phyloP scores from a whole-genome alignment of 2,113 vertebrate species.

The Aix galericulata region DNA sequence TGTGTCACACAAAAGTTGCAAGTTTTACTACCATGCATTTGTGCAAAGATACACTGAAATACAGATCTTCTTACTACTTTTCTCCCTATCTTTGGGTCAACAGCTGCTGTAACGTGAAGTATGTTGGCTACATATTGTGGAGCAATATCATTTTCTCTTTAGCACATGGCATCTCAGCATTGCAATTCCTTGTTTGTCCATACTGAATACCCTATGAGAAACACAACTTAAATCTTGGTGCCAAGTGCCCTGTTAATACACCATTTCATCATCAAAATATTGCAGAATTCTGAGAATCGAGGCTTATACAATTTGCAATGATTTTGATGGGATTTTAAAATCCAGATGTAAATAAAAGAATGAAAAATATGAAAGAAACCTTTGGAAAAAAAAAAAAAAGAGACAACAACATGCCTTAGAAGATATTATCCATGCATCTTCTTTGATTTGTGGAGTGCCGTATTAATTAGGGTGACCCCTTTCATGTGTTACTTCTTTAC shows the following conservation, averaged over 20 bases:
- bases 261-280: background rate
- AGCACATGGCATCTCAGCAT: background rate
- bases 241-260: background rate
- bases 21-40: background rate
- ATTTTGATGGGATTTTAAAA: background rate
- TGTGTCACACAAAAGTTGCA: background rate
- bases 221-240: background rate
- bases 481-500: background rate
- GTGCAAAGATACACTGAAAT: background rate
- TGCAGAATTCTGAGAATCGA: background rate
- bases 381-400: background rate
- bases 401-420: background rate
- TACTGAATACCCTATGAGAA: background rate
- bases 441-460: background rate
- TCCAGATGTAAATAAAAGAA: background rate
- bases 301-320: background rate
- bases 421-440: background rate
- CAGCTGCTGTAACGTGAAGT: background rate
- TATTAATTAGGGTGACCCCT: background rate
- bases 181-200: background rate
- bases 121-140: background rate
- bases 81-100: background rate
- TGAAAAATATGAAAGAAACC: background rate
- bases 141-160: background rate
- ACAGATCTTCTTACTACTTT: background rate